Evolutionary conservation across 2,888 invertebrate species (phyloP).

Genomic region (Lasioglossum oenotherae): DNA sequence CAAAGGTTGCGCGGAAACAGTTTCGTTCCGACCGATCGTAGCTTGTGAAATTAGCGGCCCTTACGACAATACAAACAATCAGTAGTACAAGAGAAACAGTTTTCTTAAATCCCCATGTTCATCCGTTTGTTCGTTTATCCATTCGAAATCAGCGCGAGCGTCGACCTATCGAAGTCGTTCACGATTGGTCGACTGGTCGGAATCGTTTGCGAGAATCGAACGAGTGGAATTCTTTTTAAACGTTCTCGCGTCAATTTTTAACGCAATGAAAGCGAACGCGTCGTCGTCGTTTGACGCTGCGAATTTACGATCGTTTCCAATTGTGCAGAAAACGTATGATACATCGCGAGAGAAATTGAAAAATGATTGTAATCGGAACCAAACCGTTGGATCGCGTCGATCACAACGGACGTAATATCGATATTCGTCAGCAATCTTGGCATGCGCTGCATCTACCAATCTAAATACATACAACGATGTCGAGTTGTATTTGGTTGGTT

Average conservation of each 20-base stretch:
- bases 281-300: not conserved
- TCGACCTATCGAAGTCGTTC: not conserved
- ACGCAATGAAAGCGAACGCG: too few relatives aligned
- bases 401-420: slow-evolving; percentile 26
- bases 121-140: not conserved
- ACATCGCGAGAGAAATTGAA: too few relatives aligned
- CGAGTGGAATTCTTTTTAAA: not conserved
- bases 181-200: not conserved
- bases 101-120: slow-evolving; percentile 6
- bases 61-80: slow-evolving; percentile 55
- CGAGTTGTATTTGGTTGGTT: too few relatives aligned
- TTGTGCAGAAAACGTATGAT: not conserved
- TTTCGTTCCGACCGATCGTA: slow-evolving; percentile 11
- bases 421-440: not conserved
- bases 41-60: slow-evolving; percentile 48
- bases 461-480: not conserved
- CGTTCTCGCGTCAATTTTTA: not conserved
- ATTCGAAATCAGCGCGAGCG: not conserved
- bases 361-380: not conserved
- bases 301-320: not conserved
- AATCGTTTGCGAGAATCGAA: not conserved
- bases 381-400: not conserved
- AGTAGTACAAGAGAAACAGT: slow-evolving; percentile 37
- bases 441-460: not conserved
- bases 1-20: not conserved